Base-by-base conservation (phyloP, 2,888 invertebrate genomes). In the Chouioia cunea region DNA sequence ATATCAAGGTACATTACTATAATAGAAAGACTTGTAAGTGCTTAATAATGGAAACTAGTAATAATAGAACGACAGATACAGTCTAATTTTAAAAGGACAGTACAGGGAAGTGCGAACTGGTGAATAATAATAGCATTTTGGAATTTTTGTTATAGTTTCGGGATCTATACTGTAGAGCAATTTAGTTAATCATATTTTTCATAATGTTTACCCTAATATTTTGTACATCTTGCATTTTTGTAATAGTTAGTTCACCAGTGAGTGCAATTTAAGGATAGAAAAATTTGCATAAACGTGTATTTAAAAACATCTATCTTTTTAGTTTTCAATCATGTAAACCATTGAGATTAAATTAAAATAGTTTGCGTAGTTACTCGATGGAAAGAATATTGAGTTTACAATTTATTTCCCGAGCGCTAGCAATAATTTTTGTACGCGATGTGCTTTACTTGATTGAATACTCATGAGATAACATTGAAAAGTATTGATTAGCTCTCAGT, bases 41-140 rank as follows among this genome's bases (percentile, higher is more conserved):
- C 68, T 69, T 73, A 69, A 73, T 73, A 69, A 63, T 68, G 54
- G 59, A 60, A 67, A 59, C 14, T 65, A 69, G 43, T 57, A 57
- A 47, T 62, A 68, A 23, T 18, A n/a, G 57, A 72, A 68, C 48
- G 36, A 65, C 43, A 60, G 10, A 47, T 56, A 69, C 48, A 52
- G 22, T 65, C 23, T 57, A 62, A 60, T 65, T 71, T 63, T 71
- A 71, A 65, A 50, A 73, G 66, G 73, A 66, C 66, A 70, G 65
- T 70, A 73, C 73, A 73, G 70, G 73, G 70, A 73, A 63, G 73
- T 69, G 70, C 63, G 15, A 66, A 47, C 65, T 70, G 64, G 66
- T 66, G 48, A 64, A 63, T 65, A 54, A 20, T 50, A n/a, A n/a
- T n/a, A n/a, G n/a, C n/a, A n/a, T n/a, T n/a, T n/a, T n/a, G n/a